Base-by-base conservation (phyloP, 2,113 vertebrate species). In the Emydura subglobosa region DNA sequence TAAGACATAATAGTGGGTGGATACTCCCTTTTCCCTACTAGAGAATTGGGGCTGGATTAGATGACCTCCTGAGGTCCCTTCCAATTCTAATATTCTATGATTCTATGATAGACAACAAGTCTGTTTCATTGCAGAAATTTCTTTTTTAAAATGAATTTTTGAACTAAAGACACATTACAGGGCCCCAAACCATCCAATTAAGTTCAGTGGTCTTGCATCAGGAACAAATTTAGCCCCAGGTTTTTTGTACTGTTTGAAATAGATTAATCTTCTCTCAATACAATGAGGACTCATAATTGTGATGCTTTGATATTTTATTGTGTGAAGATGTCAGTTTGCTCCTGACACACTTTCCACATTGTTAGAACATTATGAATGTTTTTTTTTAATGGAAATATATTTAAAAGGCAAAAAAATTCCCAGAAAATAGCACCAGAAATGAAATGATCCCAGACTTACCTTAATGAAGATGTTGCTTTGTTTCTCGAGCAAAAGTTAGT, bases 231-330 rank as follows among this genome's bases (percentile, higher is more conserved):
- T 39, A 91, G 65, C 17, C 44, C 10, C 51, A 53, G 49, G 85
- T 34, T 80, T 80, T 82, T 51, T 42, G 22, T 25, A 92, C 83
- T 57, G 29, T 53, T 53, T 79, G 50, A 91, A 42, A 57, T 94
- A 44, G 24, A 86, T 89, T 91, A 86, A 49, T 86, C 3, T 82
- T 93, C 95, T 84, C 79, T 86, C 79, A 7, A n/a, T 84, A 89
- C 44, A 29, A 86, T 12, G 89, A 92, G 83, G 79, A 84, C 53
- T 10, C 17, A 86, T 91, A 4, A 21, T 91, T 92, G 11, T 86
- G 11, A 0, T 39, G 42, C 34, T 95, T 86, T 72, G 87, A 82
- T 72, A 89, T 53, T 7, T 95, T 82, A 87, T 24, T 83, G 27
- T 91, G 89, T 65, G 87, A 89, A 89, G 34, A 57, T 42, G 39